Percentiles rank a stretch among this genome's conserved stretches.
Conservation (phyloP, 2,797 vertebrate genomes). For the Hipposideros larvatus region DNA sequence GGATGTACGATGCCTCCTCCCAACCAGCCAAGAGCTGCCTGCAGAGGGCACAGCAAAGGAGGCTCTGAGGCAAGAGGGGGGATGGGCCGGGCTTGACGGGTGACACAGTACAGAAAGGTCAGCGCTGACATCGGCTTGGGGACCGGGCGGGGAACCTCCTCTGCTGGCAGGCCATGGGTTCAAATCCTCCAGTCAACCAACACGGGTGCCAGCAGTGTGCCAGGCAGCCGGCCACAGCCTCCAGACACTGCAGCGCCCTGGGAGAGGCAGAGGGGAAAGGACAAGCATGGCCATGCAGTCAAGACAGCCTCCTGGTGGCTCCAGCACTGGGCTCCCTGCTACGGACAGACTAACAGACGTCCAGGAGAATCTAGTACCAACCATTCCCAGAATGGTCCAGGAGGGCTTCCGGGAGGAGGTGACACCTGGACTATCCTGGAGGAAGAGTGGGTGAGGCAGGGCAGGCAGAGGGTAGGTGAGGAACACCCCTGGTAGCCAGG, state of each 20-base stretch:
- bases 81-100: not conserved
- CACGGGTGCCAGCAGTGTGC: not conserved
- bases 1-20: too few species aligned
- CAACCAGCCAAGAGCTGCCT: not conserved
- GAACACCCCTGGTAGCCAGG: not conserved
- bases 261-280: not conserved
- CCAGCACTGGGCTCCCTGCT: not conserved
- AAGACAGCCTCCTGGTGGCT: too few species aligned
- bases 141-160: not conserved
- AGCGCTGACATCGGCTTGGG: too few species aligned
- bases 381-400: not conserved
- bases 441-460: not conserved
- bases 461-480: too few species aligned
- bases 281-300: not conserved
- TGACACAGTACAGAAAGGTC: not conserved
- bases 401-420: not conserved
- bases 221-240: not conserved
- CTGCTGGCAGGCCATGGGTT: not conserved
- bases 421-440: not conserved
- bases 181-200: not conserved
- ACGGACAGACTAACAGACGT: not conserved
- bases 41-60: not conserved
- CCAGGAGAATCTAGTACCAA: not conserved
- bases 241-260: accelerated
- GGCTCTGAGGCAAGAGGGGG: not conserved